Conservation (phyloP, 2,888 invertebrate genomes). For the Macropis europaea region DNA sequence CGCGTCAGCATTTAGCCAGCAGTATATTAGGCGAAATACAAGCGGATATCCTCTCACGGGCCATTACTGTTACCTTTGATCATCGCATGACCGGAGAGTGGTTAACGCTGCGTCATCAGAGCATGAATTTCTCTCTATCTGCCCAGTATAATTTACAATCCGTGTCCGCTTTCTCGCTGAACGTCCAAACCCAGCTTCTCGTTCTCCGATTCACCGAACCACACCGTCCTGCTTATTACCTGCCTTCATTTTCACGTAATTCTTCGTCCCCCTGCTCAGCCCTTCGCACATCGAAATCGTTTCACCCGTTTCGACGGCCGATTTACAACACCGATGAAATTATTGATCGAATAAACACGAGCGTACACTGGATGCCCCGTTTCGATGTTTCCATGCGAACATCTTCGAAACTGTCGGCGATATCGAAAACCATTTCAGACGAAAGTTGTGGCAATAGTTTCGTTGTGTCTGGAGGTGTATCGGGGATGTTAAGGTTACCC, state of each 20-base stretch:
- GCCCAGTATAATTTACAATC: slow-evolving; percentile 76
- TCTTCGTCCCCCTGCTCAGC: slow-evolving; percentile 19
- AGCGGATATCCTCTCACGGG: slow-evolving; percentile 78
- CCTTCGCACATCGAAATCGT: no score
- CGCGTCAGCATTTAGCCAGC: slow-evolving; percentile 79
- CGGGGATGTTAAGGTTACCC: no score
- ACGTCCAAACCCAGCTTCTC: slow-evolving; percentile 37
- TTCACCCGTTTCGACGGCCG: no score
- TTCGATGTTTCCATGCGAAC: no score
- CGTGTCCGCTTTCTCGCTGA: slow-evolving; percentile 54
- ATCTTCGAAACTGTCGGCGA: no score
- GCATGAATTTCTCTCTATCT: slow-evolving; percentile 78
- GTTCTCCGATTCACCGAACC: slow-evolving; percentile 22
- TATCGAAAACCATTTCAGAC: no score
- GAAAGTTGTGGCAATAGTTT: no score
- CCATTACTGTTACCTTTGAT: slow-evolving; percentile 80
- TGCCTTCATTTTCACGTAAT: not conserved
- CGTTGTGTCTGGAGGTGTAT: no score
- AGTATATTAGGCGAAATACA: slow-evolving; percentile 79
- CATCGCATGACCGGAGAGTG: slow-evolving; percentile 76
- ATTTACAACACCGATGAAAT: no score
- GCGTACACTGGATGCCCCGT: no score
- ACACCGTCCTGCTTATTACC: slow-evolving; percentile 1
- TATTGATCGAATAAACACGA: no score
- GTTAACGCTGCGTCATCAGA: slow-evolving; percentile 79